phyloP scores from a whole-genome alignment of 2,113 vertebrate species.

The Zonotrichia leucophrys region DNA sequence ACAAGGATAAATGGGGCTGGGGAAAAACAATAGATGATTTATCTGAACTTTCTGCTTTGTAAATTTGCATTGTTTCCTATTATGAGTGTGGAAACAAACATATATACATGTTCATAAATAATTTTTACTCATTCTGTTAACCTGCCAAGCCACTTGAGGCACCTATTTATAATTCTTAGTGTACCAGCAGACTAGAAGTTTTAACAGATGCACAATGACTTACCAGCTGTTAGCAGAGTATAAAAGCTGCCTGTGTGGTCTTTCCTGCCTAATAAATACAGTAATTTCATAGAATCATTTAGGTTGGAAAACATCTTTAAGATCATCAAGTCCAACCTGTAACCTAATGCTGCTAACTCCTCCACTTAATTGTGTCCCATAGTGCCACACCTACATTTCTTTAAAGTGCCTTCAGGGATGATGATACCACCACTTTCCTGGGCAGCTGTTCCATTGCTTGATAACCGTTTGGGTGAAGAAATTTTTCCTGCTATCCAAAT shows the following conservation, averaged over 20 bases:
- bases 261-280: background rate
- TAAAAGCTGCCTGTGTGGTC: background rate
- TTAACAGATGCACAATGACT: background rate
- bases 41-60: background rate
- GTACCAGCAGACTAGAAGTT: background rate
- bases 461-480: background rate
- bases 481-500: background rate
- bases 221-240: background rate
- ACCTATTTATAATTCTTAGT: background rate
- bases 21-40: background rate
- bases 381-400: background rate
- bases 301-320: background rate
- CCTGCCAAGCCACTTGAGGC: background rate
- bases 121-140: background rate
- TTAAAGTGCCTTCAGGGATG: background rate
- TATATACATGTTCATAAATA: background rate
- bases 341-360: background rate
- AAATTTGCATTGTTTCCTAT: background rate
- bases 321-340: background rate
- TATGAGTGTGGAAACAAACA: background rate
- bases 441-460: rapidly evolving
- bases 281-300: background rate
- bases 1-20: background rate
- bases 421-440: background rate
- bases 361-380: background rate